Base-by-base conservation (phyloP, 2,113 vertebrate genomes). In the Lagenorhynchus albirostris region DNA sequence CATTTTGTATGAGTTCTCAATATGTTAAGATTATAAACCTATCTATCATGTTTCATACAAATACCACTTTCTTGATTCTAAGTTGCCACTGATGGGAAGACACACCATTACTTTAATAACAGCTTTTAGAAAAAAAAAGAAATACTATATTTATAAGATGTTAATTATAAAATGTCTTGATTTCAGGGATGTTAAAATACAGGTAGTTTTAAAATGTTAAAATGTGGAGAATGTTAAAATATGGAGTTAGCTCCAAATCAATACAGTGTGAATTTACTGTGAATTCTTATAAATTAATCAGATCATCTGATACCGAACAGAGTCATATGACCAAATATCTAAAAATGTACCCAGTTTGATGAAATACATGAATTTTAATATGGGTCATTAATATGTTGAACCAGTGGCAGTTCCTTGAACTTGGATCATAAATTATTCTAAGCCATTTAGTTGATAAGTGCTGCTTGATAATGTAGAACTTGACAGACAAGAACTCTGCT, bases 1-100 rank as follows among this genome's bases (percentile, higher is more conserved):
- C 70, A 84, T 70, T 96, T 94, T 79, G 7, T 81, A 53, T 50
- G 65, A 82, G 26, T 91, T 89, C 8, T 93, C 81, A 89, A 81
- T 71, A 25, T 73, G 65, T 76, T 92, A 84, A 96, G 88, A 79
- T 96, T 96, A 86, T 89, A 93, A 94, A 82, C 21, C 70, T 92
- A 44, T 74, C 77, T 97, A 33, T 95, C 50, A 91, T 55, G 10
- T 55, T 96, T 94, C 89, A 77, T 93, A 31, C 41, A 97, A 94
- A 96, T 67, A 63, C 74, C 53, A 80, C 36, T 91, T 91, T 68
- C 62, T 91, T 86, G 62, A 93, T 89, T 87, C 58, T 92, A 55
- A 80, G 60, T 88, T 96, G 63, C 74, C 70, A 70, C 8, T 53
- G 38, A 81, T 90, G 41, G 41, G 65, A 94, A 97, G 70, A 94